Evolutionary conservation across 2,113 vertebrate species (phyloP).

Genomic region (Coreoperca whiteheadi): DNA sequence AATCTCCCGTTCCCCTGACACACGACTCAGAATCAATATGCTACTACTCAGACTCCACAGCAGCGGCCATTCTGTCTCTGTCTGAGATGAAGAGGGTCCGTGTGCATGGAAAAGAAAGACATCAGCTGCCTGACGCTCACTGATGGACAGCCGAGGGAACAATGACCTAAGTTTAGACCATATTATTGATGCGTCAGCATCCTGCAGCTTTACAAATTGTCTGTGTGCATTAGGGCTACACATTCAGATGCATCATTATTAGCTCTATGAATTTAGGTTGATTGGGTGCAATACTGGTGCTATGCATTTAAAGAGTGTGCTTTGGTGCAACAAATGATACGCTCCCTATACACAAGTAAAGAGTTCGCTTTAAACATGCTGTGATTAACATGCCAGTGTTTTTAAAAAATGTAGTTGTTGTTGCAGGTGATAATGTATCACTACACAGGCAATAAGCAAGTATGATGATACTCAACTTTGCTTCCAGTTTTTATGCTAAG

Average conservation of each 20-base stretch:
- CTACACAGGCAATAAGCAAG: neutral
- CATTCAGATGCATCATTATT: neutral
- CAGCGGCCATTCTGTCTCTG: conserved; percentile 56
- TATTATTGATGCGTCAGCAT: conserved; percentile 62
- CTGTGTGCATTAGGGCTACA: neutral
- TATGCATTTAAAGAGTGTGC: neutral
- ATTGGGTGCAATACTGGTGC: neutral
- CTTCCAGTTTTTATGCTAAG: neutral
- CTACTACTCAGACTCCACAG: conserved; percentile 71
- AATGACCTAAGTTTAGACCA: conserved; percentile 70
- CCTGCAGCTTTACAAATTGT: conserved; percentile 17
- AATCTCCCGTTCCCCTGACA: conserved; percentile 77
- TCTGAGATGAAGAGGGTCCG: neutral
- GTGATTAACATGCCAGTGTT: neutral
- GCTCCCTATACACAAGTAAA: neutral
- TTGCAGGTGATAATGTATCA: too few relatives aligned
- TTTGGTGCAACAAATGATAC: neutral
- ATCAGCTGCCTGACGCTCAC: conserved; percentile 42
- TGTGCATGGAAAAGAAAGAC: conserved; percentile 35
- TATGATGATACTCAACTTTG: neutral
- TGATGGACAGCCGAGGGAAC: conserved; percentile 55
- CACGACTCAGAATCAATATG: conserved; percentile 80
- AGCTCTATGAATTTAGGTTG: neutral
- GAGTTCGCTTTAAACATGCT: neutral
- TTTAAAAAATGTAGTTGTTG: neutral